Evolutionary conservation across 2,888 invertebrate genomes (phyloP).

Genomic region (Apomyelois bistriatella): DNA sequence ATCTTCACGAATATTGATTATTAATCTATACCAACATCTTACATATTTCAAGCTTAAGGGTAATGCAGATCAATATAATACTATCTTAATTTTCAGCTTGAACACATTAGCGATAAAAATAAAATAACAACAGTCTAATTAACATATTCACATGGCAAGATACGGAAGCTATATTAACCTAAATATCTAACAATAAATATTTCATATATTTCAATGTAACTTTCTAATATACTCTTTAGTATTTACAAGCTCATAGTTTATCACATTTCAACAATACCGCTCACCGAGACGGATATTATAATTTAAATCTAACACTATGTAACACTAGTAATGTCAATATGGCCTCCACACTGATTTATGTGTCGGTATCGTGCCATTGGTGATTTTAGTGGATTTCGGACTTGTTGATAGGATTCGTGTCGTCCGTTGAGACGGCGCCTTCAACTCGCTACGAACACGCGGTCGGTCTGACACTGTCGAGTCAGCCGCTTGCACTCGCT

Average conservation of each 20-base stretch:
- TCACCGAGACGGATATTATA: constrained; percentile 38
- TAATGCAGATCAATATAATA: constrained; percentile 28
- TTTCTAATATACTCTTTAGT: constrained; percentile 47
- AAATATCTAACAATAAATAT: constrained; percentile 64
- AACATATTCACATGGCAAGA: constrained; percentile 40
- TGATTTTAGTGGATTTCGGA: constrained; percentile 81
- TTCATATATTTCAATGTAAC: constrained; percentile 52
- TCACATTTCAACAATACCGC: constrained; percentile 69
- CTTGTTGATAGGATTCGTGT: constrained; percentile 64
- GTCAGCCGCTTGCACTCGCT: constrained; percentile 79
- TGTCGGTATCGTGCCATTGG: constrained; percentile 72
- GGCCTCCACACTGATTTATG: constrained; percentile 88
- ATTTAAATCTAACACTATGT: constrained; percentile 27
- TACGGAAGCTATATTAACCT: constrained; percentile 32
- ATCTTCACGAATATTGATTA: constrained; percentile 41
- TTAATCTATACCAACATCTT: constrained; percentile 29
- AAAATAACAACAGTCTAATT: constrained; percentile 56
- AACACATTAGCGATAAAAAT: constrained; percentile 68
- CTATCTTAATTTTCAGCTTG: constrained; percentile 53
- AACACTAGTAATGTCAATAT: constrained; percentile 74
- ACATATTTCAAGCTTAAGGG: constrained; percentile 24
- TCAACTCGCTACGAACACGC: constrained; percentile 74
- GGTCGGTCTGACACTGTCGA: constrained; percentile 78
- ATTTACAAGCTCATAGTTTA: constrained; percentile 78
- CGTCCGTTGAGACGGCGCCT: constrained; percentile 80